Evolutionary conservation across 2,797 vertebrate genomes (phyloP).

Genomic region (Myiothlypis coronata): DNA sequence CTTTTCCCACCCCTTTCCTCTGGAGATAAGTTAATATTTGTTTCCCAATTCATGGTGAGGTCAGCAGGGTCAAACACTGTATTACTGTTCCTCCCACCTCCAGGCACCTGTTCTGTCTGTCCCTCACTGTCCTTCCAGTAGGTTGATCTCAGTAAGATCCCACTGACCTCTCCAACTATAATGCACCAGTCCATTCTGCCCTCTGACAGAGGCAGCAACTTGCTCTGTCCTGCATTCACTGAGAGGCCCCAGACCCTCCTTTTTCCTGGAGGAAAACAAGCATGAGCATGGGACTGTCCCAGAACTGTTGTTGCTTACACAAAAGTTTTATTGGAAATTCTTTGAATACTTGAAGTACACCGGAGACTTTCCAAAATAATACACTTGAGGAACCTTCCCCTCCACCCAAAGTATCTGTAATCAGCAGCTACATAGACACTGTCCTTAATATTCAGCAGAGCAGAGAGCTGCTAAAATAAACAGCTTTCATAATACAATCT

Average conservation of each 20-base stretch:
- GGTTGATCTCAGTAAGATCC: background rate
- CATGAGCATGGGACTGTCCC: background rate
- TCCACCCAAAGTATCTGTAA: conserved; percentile 13
- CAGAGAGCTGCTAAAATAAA: conserved; percentile 24
- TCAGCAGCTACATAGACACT: conserved; percentile 32
- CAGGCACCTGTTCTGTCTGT: too few relatives aligned
- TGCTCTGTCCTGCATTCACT: background rate
- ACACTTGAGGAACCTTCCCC: conserved; percentile 17
- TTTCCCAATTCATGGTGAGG: background rate
- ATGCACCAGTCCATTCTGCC: background rate
- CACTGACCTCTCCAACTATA: background rate
- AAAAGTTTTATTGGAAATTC: conserved; percentile 78
- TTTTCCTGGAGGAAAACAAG: background rate
- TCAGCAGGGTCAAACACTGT: background rate
- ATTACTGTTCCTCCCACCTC: background rate
- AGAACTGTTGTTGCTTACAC: conserved; percentile 44
- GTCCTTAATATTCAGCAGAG: background rate
- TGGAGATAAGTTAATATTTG: background rate
- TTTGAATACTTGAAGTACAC: conserved; percentile 66
- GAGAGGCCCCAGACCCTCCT: background rate
- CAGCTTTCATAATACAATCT: background rate
- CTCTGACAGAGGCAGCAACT: background rate
- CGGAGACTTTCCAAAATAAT: conserved; percentile 60
- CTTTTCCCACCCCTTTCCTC: background rate
- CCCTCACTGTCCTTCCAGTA: fast-evolving